phyloP scores from a whole-genome alignment of 2,113 vertebrate genomes.

The Pseudorhombus dupliciocellatus region DNA sequence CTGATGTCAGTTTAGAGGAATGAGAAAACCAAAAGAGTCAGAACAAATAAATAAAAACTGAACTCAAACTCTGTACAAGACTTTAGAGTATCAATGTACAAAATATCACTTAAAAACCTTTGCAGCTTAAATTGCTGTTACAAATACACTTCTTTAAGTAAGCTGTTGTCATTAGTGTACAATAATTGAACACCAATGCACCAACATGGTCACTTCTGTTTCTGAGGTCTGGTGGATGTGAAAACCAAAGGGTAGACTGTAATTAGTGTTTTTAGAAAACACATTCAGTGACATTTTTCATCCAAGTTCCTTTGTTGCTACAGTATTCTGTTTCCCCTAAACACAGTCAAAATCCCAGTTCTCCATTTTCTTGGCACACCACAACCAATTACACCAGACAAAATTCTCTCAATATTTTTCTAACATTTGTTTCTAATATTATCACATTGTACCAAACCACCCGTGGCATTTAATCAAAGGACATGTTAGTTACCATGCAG shows the following conservation, averaged over 20 bases:
- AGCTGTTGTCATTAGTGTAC: constrained; percentile 50
- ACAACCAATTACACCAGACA: constrained; percentile 1
- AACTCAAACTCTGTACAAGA: constrained; percentile 79
- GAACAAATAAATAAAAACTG: constrained; percentile 76
- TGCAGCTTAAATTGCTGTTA: constrained; percentile 84
- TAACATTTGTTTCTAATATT: background rate
- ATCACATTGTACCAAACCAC: constrained; percentile 14
- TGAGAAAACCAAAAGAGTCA: constrained; percentile 47
- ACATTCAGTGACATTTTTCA: constrained; percentile 48
- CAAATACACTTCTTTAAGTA: constrained; percentile 75
- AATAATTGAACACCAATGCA: constrained; percentile 51
- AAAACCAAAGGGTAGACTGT: constrained; percentile 38
- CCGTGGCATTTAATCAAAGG: constrained; percentile 20
- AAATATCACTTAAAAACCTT: constrained; percentile 76
- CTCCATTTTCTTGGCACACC: constrained; percentile 38
- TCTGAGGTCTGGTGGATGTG: constrained; percentile 58
- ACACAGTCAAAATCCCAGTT: constrained; percentile 5
- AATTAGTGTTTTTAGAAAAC: constrained; percentile 45
- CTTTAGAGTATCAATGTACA: constrained; percentile 79
- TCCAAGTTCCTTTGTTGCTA: constrained; percentile 35
- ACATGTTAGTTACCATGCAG: constrained; percentile 18
- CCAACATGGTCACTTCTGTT: constrained; percentile 64
- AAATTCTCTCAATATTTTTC: background rate
- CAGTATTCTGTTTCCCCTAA: constrained; percentile 36
- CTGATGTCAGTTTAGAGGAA: constrained; percentile 68